Percentiles rank a stretch among this genome's conserved stretches.
phyloP scores from a whole-genome alignment of 2,113 vertebrate species.

The Sylvia atricapilla region DNA sequence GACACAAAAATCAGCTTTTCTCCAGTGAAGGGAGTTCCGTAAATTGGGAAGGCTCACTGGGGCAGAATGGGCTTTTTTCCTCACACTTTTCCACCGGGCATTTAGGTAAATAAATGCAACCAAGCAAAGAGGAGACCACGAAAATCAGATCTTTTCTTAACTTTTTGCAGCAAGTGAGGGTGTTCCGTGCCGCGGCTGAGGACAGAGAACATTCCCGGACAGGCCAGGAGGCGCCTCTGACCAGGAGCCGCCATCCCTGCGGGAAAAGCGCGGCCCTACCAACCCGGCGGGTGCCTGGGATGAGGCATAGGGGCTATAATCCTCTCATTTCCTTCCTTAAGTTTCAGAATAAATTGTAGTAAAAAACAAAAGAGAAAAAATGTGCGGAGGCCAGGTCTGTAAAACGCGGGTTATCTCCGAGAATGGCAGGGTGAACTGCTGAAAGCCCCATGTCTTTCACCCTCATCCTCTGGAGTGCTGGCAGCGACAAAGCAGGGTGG shows the following conservation, averaged over 20 bases:
- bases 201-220: background rate
- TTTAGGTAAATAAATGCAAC: background rate
- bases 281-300: background rate
- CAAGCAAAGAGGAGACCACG: background rate
- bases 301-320: background rate
- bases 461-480: background rate
- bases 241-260: accelerated
- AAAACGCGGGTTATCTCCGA: background rate
- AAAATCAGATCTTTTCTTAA: background rate
- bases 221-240: background rate
- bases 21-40: background rate
- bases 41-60: accelerated
- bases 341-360: background rate
- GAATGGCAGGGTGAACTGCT: background rate
- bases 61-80: background rate
- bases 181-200: background rate
- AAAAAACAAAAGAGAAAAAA: background rate
- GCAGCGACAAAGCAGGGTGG: background rate
- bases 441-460: background rate
- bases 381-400: background rate
- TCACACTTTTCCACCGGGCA: background rate
- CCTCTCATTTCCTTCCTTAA: background rate
- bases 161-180: background rate
- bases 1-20: background rate
- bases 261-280: background rate